phyloP scores from a whole-genome alignment of 2,797 vertebrate species.

The Vireo griseus region DNA sequence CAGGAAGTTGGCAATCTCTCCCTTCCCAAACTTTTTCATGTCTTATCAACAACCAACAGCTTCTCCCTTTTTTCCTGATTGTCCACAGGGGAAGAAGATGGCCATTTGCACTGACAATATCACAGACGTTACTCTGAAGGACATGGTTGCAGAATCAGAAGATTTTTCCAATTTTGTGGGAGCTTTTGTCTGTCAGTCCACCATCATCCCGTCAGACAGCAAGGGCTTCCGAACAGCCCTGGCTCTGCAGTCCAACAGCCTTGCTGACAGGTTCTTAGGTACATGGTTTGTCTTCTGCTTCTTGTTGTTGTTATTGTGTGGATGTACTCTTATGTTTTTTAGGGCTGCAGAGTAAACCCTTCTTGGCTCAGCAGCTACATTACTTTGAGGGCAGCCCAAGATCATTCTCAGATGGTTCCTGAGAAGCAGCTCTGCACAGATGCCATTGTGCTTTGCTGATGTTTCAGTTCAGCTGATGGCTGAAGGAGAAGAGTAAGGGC shows the following conservation, averaged over 20 bases:
- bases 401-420: neutral
- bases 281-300: slow-evolving; percentile 20
- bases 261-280: slow-evolving; percentile 93
- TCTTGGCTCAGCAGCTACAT: neutral
- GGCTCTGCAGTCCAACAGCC: slow-evolving; percentile 92
- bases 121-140: slow-evolving; percentile 85
- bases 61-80: slow-evolving; percentile 6
- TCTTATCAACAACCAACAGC: neutral
- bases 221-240: slow-evolving; percentile 90
- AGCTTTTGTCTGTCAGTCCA: slow-evolving; percentile 94
- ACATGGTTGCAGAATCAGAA: slow-evolving; percentile 81
- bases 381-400: neutral
- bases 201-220: slow-evolving; percentile 93
- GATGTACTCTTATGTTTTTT: neutral
- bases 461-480: neutral
- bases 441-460: neutral
- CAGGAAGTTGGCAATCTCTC: neutral
- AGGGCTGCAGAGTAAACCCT: neutral
- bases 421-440: neutral
- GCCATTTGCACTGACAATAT: slow-evolving; percentile 92
- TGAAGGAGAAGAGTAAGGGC: neutral
- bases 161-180: slow-evolving; percentile 84
- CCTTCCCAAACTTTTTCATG: neutral
- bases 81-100: slow-evolving; percentile 79
- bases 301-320: neutral